Conservation (phyloP, 53 echinoderm and acorn worm species). For the Glandiceps talaboti region DNA sequence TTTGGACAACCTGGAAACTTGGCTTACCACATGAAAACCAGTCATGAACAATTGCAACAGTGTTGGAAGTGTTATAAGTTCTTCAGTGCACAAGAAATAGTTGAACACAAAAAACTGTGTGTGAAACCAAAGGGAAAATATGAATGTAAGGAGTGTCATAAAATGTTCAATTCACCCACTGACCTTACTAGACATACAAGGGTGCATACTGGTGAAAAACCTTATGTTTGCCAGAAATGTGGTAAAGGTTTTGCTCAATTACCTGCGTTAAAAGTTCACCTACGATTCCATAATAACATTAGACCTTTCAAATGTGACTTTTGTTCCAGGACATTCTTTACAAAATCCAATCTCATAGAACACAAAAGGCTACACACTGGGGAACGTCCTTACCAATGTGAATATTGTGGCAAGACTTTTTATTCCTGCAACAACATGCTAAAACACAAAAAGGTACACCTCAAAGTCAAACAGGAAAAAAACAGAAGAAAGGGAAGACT, state of each 20-base stretch:
- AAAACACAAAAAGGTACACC: background rate
- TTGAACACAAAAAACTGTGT: background rate
- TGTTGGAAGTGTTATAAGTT: background rate
- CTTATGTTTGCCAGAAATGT: conserved; percentile 3
- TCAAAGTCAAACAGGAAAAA: too few relatives aligned
- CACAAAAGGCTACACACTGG: background rate
- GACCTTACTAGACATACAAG: conserved; percentile 5
- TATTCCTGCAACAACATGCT: background rate
- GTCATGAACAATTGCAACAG: background rate
- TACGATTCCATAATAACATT: conserved; percentile 9
- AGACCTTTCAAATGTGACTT: conserved; percentile 4
- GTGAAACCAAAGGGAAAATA: background rate
- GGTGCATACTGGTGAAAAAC: conserved; percentile 7
- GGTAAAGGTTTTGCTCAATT: conserved; percentile 1
- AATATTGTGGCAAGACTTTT: background rate
- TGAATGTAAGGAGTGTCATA: background rate
- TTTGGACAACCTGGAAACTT: background rate
- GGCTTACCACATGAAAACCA: background rate
- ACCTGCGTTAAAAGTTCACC: conserved; percentile 5
- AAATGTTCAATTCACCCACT: background rate
- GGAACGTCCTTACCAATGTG: background rate
- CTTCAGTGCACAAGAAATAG: background rate
- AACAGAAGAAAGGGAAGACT: too few relatives aligned
- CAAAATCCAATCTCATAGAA: background rate
- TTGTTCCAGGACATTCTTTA: conserved; percentile 7